These are phyloP conservation scores for Smittia sp. DNA, from an alignment of 2,888 invertebrate species.

Conservation along the genomic window DNA sequence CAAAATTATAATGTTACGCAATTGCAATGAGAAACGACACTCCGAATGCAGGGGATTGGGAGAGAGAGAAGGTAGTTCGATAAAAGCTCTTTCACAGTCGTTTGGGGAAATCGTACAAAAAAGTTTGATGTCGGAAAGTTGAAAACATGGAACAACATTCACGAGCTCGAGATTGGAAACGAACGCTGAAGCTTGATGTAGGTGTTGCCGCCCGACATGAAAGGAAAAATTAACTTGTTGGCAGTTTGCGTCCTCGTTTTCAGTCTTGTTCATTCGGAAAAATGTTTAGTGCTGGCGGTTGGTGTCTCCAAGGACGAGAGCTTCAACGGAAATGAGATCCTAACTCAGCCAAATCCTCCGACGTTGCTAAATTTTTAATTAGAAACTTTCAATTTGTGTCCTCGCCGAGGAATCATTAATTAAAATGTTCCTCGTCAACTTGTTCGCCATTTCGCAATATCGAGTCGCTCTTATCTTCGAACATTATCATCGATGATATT, in stretches of 20 bases:
- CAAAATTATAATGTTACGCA: background rate
- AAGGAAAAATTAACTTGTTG: no score
- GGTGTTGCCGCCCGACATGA: no score
- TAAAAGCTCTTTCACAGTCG: no score
- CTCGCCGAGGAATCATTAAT: background rate
- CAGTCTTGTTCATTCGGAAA: constrained; percentile 17
- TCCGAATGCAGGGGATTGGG: no score
- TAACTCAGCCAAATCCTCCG: background rate
- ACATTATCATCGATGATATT: constrained; percentile 18
- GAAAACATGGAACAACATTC: no score
- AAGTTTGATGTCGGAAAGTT: no score
- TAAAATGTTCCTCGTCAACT: constrained; percentile 1
- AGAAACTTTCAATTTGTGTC: constrained; percentile 14
- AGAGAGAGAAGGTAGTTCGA: no score
- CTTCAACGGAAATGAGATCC: background rate
- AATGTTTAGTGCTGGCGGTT: background rate
- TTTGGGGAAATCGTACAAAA: no score
- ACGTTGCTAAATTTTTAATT: constrained; percentile 4
- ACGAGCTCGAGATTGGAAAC: no score
- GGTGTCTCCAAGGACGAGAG: background rate
- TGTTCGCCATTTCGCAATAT: background rate
- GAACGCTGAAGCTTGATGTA: no score
- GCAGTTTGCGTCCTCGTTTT: background rate
- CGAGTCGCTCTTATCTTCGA: background rate
- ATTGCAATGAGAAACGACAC: no score